Base-by-base conservation (phyloP, 2,113 vertebrate genomes). In the Brachyhypopomus gauderio region DNA sequence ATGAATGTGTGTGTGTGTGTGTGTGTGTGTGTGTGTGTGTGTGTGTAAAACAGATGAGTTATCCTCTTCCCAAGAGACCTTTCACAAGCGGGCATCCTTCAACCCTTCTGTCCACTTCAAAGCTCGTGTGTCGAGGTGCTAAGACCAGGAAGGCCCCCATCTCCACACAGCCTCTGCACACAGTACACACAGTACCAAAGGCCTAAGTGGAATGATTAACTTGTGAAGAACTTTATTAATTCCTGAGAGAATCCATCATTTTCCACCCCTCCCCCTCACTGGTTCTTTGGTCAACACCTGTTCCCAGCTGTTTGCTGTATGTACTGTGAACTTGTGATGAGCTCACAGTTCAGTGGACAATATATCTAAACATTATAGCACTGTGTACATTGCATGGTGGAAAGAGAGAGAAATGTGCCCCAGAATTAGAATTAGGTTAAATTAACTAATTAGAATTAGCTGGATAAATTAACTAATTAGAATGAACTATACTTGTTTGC, bases 221-320 rank as follows among this genome's bases (percentile, higher is more conserved):
- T 80, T 77, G 79, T 76, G 77, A 67, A 84, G 70, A 78, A 80
- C 77, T 83, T 83, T 77, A 85, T 85, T 82, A 79, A 83, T 25
- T 72, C 72, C 19, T 19, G 22, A 56, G 69, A 79, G 67, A 77
- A 63, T 36, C 30, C 30, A 1, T 30, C 30, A 30, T 30, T 1
- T 30, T 64, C 69, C 60, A 77, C 78, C 58, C 59, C 58, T 58
- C 56, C 22, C 63, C 75, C 70, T 38, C 17, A 16, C 11, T 22
- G 55, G 69, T 14, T 38, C 17, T 9, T 6, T 22, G 55, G 69
- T 14, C 74, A 67, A 25, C 20, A 14, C 45, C 45, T 52, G 45
- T 74, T 23, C 66, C 62, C 25, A 22, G 23, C 58, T 25, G 3
- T 22, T 63, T 63, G 25, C 25, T 27, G 3, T 63, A 14, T 25